These are phyloP conservation scores for Siphlonurus alternatus DNA, from an alignment of 2,888 invertebrate species.

Conservation along the genomic window DNA sequence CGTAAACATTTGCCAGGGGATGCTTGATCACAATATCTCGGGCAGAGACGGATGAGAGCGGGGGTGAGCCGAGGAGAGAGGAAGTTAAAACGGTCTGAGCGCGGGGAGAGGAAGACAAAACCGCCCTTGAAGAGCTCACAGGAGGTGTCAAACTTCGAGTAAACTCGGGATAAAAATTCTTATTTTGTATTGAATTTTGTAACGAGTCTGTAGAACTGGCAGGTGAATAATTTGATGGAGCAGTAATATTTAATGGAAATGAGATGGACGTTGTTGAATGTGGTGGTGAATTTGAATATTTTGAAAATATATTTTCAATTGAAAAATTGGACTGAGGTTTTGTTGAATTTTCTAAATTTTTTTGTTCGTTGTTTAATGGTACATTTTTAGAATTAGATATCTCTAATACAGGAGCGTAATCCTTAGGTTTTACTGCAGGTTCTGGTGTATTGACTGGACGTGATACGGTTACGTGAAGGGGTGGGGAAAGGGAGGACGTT, in stretches of 20 bases:
- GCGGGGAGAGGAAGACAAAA: background rate
- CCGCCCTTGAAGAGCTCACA: background rate
- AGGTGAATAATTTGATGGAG: no score
- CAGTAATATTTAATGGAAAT: background rate
- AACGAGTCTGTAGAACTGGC: no score
- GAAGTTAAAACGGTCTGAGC: background rate
- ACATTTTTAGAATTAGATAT: no score
- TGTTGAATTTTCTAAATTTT: no score
- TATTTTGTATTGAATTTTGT: no score
- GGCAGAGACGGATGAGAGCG: background rate
- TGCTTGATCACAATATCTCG: background rate
- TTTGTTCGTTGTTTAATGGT: background rate
- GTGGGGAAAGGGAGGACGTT: background rate
- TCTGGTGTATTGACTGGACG: no score
- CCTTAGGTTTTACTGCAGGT: no score
- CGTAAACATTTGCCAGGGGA: background rate
- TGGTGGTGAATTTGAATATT: background rate
- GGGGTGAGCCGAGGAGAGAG: background rate
- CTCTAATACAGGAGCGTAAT: no score
- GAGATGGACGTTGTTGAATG: background rate
- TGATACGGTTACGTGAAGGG: background rate
- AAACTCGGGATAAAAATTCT: no score
- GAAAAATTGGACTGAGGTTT: background rate
- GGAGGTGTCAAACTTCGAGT: background rate
- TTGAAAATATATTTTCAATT: background rate